Evolutionary conservation across 2,797 vertebrate species (phyloP), one percentile per base, ranked within the genome.

Genomic region (Sylvia borin): DNA sequence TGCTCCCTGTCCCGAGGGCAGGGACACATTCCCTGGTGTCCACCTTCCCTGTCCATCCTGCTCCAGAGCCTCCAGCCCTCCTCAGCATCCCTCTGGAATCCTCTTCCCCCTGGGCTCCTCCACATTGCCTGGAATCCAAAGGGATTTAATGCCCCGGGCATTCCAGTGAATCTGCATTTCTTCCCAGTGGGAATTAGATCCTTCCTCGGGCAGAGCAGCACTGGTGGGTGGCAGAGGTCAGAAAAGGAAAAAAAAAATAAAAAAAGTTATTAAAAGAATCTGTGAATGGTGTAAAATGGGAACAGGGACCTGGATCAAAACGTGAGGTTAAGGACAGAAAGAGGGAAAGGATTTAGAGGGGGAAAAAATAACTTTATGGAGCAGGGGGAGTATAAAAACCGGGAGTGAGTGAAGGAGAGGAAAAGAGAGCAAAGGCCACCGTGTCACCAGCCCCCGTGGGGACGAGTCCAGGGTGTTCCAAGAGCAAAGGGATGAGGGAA

Each of bases 401-500:
- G 9, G 7, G 80, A 73, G 17, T 10, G n/a, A 45, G 32, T 8
- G 45, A 19, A 47, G 17, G 15, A 42, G 32, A 34, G 40, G 3
- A 34, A 8, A 34, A 15, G 8, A 10, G 79, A 66, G 73, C 27
- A 8, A 64, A 91, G 85, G 92, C 8, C 50, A n/a, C 0, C 0
- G n/a, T 34, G 87, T 65, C 77, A 42, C 42, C 14, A 18, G 3
- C 5, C 9, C 43, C 78, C 50, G 32, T 3, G 3, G 73, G 75
- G 34, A 67, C 4, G 2, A 20, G 42, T 1, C 29, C 2, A 1
- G 62, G 57, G 34, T 1, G 4, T 50, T 78, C 34, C 62, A 15
- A 16, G 55, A 38, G 61, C 55, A 16, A 21, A n/a, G 57, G n/a
- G 11, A 19, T 0, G 1, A 7, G n/a, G 36, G 16, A 15, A 1